Evolutionary conservation across 1,140 invertebrate species (phyloP).

Genomic region (Pogonomyrmex barbatus): DNA sequence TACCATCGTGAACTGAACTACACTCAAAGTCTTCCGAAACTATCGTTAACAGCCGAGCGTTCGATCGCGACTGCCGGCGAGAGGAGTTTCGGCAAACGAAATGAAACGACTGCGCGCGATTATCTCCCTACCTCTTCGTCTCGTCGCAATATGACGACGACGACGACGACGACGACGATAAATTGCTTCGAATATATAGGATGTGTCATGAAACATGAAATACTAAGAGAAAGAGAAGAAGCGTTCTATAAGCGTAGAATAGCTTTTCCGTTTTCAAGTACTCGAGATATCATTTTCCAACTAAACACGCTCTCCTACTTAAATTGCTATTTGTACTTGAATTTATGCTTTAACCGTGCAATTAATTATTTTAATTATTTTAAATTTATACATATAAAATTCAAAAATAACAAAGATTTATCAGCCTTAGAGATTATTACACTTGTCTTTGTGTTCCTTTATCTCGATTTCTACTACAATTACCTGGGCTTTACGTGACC

Average conservation of each 20-base stretch:
- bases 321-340: not conserved
- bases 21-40: not conserved
- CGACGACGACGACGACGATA: not conserved
- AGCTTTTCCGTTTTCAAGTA: not conserved
- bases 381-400: no score
- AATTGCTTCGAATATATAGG: not conserved
- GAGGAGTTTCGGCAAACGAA: slow-evolving; percentile 55
- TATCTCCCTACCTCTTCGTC: slow-evolving; percentile 56
- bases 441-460: not conserved
- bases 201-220: not conserved
- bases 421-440: not conserved
- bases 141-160: not conserved
- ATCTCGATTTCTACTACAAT: not conserved
- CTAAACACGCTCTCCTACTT: not conserved
- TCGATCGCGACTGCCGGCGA: slow-evolving; percentile 66
- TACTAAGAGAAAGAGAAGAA: not conserved
- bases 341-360: not conserved
- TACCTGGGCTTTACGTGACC: not conserved
- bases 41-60: slow-evolving; percentile 28
- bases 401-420: no score
- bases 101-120: slow-evolving; percentile 71
- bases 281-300: not conserved
- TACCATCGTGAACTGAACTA: slow-evolving; percentile 74
- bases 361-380: not conserved
- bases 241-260: not conserved